Evolutionary conservation across 2,113 vertebrate species (phyloP), one percentile per base, ranked within the genome.

Genomic region (Eleginops maclovinus): DNA sequence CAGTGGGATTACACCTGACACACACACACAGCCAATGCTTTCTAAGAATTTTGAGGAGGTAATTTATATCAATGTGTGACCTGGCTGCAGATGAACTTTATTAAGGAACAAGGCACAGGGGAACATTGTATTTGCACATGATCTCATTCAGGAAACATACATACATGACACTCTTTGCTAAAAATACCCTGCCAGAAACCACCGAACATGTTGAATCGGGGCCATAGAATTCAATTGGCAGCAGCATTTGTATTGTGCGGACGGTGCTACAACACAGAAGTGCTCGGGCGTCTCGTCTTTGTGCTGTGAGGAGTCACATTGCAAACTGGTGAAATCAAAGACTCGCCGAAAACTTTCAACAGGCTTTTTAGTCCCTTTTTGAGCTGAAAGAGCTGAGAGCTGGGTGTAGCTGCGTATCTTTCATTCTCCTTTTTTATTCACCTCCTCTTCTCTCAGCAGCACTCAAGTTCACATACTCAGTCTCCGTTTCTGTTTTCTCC

Each of bases 61-160:
- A 3, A 11, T 72, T 87, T 58, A 62, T 71, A 77, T 79, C 24
- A 14, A 8, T 21, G 22, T 22, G 41, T 62, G 60, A 9, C 40
- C 17, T 53, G 44, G 22, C 59, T 59, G 62, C 41, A 58, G 67
- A 24, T 83, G 62, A 83, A 72, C 70, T 84, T 79, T 82, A 75
- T 74, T 56, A 58, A 55, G 75, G 63, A 70, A 36, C 8, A 43
- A 40, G 64, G 50, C 60, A 40, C 41, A 21, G 62, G 66, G 55
- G 26, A 72, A 61, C 12, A 51, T 80, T 90, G 79, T 88, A 85
- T 89, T 77, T 81, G 80, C 65, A 36, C 51, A 74, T 88, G 81
- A 75, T 74, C 83, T 91, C 90, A 91, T 61, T 77, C 81, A 89
- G 89, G 89, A 93, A 88, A 91, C 91, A 88, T 85, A 91, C 91